A percentile compares a stretch with the other conserved stretches of the same genome.
phyloP scores from a whole-genome alignment of 2,888 invertebrate genomes.

The Caenorhabditis zanzibari region DNA sequence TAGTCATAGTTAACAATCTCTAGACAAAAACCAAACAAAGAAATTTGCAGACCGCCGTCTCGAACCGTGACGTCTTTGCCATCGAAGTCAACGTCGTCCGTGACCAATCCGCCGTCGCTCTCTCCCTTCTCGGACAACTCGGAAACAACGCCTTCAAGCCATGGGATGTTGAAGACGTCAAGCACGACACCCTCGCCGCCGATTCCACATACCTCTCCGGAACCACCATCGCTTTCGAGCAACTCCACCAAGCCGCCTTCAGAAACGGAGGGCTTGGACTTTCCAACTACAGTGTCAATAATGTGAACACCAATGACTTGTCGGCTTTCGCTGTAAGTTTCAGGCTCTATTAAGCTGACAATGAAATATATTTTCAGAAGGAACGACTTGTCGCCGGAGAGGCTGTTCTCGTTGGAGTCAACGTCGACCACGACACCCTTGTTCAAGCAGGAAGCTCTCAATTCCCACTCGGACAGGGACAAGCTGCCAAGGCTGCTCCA shows the following conservation, averaged over 20 bases:
- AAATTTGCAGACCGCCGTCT: constrained; percentile 61
- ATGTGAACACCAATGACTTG: constrained; percentile 62
- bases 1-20: not conserved
- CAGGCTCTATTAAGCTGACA: not conserved
- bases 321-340: constrained; percentile 64
- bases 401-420: constrained; percentile 91
- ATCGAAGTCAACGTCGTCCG: constrained; percentile 73
- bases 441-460: constrained; percentile 85
- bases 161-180: constrained; percentile 91
- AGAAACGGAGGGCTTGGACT: constrained; percentile 89
- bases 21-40: no score
- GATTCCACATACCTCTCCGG: constrained; percentile 70
- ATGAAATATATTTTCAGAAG: constrained; percentile 39
- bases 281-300: constrained; percentile 75
- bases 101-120: constrained; percentile 75
- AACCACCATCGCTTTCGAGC: constrained; percentile 86
- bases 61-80: constrained; percentile 78
- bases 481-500: constrained; percentile 59
- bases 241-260: constrained; percentile 93
- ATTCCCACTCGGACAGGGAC: constrained; percentile 78
- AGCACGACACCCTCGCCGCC: constrained; percentile 61
- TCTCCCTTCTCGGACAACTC: constrained; percentile 83
- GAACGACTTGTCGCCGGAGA: constrained; percentile 84
- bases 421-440: constrained; percentile 88
- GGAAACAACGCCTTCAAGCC: constrained; percentile 91